Base-by-base conservation (phyloP, 2,888 invertebrate species). In the Mimachlamys varia region DNA sequence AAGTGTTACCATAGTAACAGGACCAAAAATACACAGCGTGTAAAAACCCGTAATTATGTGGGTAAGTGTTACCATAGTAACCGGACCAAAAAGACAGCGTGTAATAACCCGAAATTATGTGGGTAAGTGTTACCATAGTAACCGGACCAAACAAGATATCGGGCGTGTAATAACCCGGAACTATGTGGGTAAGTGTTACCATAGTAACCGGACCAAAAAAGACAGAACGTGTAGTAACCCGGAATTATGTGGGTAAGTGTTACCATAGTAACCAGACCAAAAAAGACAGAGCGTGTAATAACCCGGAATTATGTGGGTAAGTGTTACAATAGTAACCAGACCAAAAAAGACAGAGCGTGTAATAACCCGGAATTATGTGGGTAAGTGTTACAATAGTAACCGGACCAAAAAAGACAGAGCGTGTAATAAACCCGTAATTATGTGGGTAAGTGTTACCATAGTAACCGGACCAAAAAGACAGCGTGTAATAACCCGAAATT, bases 21-120 rank as follows among this genome's bases (percentile, higher is more conserved):
- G 94, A 94, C 5, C 92, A 87, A 17, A 94, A 94, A 89, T 92
- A 92, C 13, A 90, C 95, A 87, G 90, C 90, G 0, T 95, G 95
- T 91, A 89, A 91, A 38, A 90, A 92, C 38, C 91, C 91, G 2
- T 89, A 91, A 2, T 50, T 88, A 22, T 95, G 95, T 89, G 91
- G 92, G 94, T 94, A 90, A 88, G 93, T 90, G n/a, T 0, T 38
- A 37, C 0, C 13, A 17, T 27, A 76, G 33, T 33, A 19, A n/a
- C 4, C 44, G 3, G 94, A 94, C 5, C 92, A 87, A 17, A 94
- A 94, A 89, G 92, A 90, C 95, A 87, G 89, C 90, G 0, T 95
- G 95, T 91, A 89, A 91, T 44, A 90, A 92, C 38, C 91, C 91
- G 2, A 89, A 91, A 2, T 50, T 88, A 22, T 95, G 95, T 89